Percentiles rank a stretch among this genome's conserved stretches.
phyloP scores from a whole-genome alignment of 2,113 vertebrate genomes.

The Jaculus jaculus region DNA sequence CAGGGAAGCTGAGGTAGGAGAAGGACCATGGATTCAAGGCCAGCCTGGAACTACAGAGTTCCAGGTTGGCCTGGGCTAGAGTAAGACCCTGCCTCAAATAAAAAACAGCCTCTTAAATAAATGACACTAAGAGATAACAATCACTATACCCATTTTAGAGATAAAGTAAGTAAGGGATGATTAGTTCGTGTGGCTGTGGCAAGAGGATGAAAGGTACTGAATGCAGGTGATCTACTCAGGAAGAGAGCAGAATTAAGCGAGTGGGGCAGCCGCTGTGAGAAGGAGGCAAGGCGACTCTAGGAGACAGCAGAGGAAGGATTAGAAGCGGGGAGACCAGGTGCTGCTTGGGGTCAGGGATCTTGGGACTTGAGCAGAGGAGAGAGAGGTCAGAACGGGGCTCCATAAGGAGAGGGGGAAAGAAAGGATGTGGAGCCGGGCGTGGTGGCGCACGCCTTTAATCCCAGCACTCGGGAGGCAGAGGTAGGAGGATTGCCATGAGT shows the following conservation, averaged over 20 bases:
- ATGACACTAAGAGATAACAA: background rate
- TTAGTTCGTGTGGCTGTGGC: background rate
- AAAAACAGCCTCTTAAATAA: too few species aligned
- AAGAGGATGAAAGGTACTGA: background rate
- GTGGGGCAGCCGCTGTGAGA: background rate
- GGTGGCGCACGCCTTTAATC: too few species aligned
- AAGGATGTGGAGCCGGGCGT: background rate
- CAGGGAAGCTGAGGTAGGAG: background rate
- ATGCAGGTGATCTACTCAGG: background rate
- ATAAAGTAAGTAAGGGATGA: conserved; percentile 7
- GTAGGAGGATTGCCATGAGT: too few species aligned
- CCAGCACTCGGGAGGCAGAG: too few species aligned
- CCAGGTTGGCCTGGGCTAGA: too few species aligned
- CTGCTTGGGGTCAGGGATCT: background rate
- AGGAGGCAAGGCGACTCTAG: background rate
- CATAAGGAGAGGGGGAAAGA: background rate
- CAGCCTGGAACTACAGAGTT: too few species aligned
- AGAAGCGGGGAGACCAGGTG: background rate
- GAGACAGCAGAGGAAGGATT: background rate
- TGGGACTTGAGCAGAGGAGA: background rate
- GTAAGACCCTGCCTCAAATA: too few species aligned
- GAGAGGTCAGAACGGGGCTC: background rate
- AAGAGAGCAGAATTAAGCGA: background rate
- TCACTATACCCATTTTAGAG: background rate
- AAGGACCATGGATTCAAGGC: too few species aligned